These are phyloP conservation scores for Hyles vespertilio DNA, from an alignment of 1,140 invertebrate species.

Conservation along the genomic window DNA sequence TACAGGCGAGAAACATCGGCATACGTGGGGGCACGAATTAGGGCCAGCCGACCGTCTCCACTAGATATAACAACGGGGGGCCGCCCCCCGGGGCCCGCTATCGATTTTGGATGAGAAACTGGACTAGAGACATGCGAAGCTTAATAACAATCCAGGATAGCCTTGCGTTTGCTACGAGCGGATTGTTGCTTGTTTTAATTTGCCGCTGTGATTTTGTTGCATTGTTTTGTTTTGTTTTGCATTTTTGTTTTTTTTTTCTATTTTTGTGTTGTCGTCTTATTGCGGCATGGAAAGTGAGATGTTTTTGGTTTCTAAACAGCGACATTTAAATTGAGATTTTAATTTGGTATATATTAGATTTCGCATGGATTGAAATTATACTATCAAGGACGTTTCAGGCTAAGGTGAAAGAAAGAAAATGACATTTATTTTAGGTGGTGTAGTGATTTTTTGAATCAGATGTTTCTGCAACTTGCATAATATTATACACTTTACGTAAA, in stretches of 20 bases:
- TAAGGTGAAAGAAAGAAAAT: no score
- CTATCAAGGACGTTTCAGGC: no score
- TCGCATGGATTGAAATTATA: no score
- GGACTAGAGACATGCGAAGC: conserved; percentile 68
- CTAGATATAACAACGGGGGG: conserved; percentile 57
- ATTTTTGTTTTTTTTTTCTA: not conserved
- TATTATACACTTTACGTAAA: no score
- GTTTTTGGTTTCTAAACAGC: no score
- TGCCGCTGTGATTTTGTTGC: conserved; percentile 2
- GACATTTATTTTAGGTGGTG: no score
- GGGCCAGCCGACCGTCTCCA: conserved; percentile 43
- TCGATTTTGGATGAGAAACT: conserved; percentile 70
- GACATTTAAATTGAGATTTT: no score
- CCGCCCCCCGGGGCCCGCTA: conserved; percentile 41
- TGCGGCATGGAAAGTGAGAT: no score
- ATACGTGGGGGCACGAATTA: conserved; percentile 64
- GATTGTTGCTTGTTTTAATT: conserved; percentile 11
- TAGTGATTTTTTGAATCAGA: no score
- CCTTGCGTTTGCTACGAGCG: conserved; percentile 12
- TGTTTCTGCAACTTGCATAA: no score
- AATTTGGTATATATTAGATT: no score
- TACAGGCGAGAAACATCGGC: conserved; percentile 63
- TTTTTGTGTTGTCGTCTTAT: no score
- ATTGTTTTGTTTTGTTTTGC: conserved; percentile 7
- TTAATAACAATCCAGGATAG: conserved; percentile 49